Evolutionary conservation across 2,797 vertebrate genomes (phyloP).

Genomic region (Pagetopsis macropterus): DNA sequence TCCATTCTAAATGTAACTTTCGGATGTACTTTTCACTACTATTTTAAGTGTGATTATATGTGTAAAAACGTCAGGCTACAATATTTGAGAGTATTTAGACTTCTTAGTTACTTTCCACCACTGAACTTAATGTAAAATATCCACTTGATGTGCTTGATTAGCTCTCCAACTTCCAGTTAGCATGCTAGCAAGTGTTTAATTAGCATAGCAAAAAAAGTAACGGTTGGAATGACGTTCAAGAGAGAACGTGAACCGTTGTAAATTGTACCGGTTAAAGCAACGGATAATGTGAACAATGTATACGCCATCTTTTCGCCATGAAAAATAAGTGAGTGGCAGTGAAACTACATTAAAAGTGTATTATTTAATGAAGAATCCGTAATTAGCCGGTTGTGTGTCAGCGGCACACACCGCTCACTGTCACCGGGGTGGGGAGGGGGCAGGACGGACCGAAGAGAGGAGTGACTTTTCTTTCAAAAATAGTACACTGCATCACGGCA

Average conservation of each 20-base stretch:
- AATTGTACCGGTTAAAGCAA: background rate
- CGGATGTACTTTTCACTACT: too few relatives aligned
- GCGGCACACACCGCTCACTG: conserved; percentile 4
- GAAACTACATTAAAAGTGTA: background rate
- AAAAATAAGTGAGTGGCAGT: too few relatives aligned
- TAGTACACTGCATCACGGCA: conserved; percentile 49
- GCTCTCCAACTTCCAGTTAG: background rate
- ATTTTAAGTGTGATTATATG: background rate
- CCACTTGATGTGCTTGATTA: background rate
- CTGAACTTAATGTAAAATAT: background rate
- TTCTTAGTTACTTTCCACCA: background rate
- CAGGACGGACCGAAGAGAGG: conserved; percentile 47
- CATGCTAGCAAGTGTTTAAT: background rate
- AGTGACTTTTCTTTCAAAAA: conserved; percentile 74
- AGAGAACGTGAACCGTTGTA: background rate
- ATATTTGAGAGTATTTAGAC: background rate
- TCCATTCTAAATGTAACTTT: too few relatives aligned
- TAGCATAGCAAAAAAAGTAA: background rate
- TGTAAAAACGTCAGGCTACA: background rate
- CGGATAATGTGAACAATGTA: background rate
- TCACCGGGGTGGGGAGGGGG: conserved; percentile 43
- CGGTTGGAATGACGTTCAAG: background rate
- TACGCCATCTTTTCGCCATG: accelerated
- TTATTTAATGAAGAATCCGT: background rate
- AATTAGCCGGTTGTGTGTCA: background rate